Base-by-base conservation (phyloP, 2,797 vertebrate species). In the Typhlichthys subterraneus region DNA sequence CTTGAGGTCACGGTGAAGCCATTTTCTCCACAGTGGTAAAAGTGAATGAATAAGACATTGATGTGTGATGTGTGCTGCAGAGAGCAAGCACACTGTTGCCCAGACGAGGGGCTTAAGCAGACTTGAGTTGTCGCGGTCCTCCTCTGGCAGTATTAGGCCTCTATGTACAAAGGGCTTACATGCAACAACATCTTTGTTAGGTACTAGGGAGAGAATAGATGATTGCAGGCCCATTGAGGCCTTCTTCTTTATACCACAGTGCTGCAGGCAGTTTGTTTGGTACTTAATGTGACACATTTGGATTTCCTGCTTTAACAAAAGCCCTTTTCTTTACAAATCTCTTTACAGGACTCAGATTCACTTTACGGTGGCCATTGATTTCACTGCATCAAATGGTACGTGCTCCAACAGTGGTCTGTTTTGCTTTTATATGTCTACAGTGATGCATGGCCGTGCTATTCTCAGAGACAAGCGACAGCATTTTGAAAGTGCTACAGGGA, bases 331-430 rank as follows among this genome's bases (percentile, higher is more conserved):
- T 7, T 83, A 76, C 51, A 73, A 86, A 56, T 87, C 66, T 89
- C 87, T 65, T 90, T 89, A 77, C 80, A 98, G 97, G 82, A 97
- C 95, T 61, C 96, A 98, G 88, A 96, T 98, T 91, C 96, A 96
- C 92, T 98, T 98, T 93, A 98, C 97, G 0, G 97, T 98, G 89
- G 97, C 96, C 88, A 98, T 98, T n/a, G 97, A 98, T 90, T 98
- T 98, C 89, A 98, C 97, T 0, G 97, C 97, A 17, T 98, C 97
- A 85, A 98, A 98, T 63, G 97, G 97, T 98, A 91, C 95, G 94
- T 77, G 68, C 72, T 82, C 67, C 47, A 57, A 29, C 53, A 64
- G 46, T 10, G 45, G 45, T 23, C 17, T 19, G 47, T 64, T 62
- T 14, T 55, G 72, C 62, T 58, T 72, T 52, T 46, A 65, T 46